Conservation (phyloP, 2,888 invertebrate species). For the Pherbina coryleti region DNA sequence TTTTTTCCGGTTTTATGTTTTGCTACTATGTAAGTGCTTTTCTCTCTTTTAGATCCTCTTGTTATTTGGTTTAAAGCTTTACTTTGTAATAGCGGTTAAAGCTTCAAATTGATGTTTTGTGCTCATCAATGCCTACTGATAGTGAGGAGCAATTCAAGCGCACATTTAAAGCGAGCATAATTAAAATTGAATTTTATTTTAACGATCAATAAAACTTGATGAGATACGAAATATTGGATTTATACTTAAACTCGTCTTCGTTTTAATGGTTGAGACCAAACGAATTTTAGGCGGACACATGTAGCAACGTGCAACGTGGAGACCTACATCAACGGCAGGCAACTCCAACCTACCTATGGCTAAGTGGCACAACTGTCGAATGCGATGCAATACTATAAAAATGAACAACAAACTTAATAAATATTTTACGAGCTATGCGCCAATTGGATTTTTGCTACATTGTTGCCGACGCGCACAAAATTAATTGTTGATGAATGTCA, state of each 20-base stretch:
- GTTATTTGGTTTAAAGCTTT: constrained; percentile 4
- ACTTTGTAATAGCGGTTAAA: constrained; percentile 11
- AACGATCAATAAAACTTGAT: constrained; percentile 68
- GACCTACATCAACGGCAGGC: constrained; percentile 42
- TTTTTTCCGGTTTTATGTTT: constrained; percentile 3
- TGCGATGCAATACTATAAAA: constrained; percentile 36
- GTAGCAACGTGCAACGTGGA: neutral
- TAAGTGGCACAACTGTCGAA: constrained; percentile 4
- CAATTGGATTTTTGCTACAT: constrained; percentile 61
- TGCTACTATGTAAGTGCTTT: neutral
- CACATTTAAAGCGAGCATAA: constrained; percentile 66
- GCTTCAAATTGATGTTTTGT: neutral
- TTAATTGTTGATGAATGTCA: constrained; percentile 67
- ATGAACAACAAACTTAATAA: constrained; percentile 38
- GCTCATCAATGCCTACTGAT: constrained; percentile 18
- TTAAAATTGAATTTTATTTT: constrained; percentile 66
- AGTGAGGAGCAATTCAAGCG: constrained; percentile 64
- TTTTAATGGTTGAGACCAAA: neutral
- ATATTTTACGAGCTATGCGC: constrained; percentile 60
- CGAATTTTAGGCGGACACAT: neutral
- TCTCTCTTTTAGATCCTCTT: neutral
- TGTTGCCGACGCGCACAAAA: constrained; percentile 66
- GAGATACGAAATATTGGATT: constrained; percentile 53
- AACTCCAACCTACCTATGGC: neutral
- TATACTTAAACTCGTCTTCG: neutral